Conservation (phyloP, 1,140 invertebrate genomes). For the Leptopilina clavipes region DNA sequence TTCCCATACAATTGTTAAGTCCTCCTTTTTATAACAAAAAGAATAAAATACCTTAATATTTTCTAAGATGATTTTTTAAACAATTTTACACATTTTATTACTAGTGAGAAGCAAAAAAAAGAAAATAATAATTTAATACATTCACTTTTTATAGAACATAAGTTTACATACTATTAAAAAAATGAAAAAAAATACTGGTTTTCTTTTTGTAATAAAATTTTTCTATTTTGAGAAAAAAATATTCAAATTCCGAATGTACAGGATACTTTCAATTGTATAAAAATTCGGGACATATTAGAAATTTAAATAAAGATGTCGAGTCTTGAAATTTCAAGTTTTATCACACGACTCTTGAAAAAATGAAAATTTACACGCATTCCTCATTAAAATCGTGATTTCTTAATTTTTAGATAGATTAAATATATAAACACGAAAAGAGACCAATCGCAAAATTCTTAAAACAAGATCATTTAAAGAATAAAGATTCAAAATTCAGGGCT, state of each 20-base stretch:
- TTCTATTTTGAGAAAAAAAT: neutral
- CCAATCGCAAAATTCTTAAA: conserved; percentile 12
- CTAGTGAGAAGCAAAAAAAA: conserved; percentile 12
- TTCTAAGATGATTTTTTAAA: conserved; percentile 12
- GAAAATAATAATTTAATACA: neutral
- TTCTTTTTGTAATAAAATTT: neutral
- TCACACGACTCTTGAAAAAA: neutral
- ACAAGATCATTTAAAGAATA: neutral
- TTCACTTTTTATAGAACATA: conserved; percentile 11
- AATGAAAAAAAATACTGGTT: neutral
- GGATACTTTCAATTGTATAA: neutral
- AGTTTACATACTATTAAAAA: neutral
- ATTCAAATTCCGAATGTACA: neutral
- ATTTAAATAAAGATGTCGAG: conserved; percentile 3
- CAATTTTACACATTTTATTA: conserved; percentile 17
- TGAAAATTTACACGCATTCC: neutral
- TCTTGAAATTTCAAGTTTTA: conserved; percentile 13
- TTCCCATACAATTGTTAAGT: neutral
- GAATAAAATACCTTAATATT: conserved; percentile 7
- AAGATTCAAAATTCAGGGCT: conserved; percentile 9
- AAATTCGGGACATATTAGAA: neutral
- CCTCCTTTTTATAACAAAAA: conserved; percentile 8
- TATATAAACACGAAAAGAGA: conserved; percentile 4
- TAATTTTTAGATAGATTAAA: neutral
- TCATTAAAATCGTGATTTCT: neutral